Evolutionary conservation across 2,797 vertebrate species (phyloP).

Genomic region (Gobionotothen gibberifrons): DNA sequence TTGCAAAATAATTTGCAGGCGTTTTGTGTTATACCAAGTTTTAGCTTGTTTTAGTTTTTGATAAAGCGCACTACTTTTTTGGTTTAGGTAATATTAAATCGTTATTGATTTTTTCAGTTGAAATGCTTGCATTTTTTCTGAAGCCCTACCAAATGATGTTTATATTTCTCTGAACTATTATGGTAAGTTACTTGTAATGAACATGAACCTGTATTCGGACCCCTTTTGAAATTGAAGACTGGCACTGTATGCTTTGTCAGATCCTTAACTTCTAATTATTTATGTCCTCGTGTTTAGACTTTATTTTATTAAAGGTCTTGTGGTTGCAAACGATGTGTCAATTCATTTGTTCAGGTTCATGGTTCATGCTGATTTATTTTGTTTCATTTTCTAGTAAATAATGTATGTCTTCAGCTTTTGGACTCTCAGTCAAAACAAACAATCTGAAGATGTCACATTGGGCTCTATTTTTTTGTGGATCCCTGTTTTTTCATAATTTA

Average conservation of each 20-base stretch:
- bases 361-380: background rate
- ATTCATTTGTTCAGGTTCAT: too few relatives aligned
- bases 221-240: background rate
- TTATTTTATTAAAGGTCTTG: slow-evolving; percentile 16
- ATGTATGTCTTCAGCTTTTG: background rate
- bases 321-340: background rate
- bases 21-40: slow-evolving; percentile 2
- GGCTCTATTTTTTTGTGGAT: background rate
- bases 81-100: background rate
- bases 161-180: background rate
- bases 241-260: background rate
- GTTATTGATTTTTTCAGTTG: background rate
- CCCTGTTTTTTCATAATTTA: background rate
- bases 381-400: slow-evolving; percentile 2
- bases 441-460: background rate
- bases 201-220: background rate
- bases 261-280: background rate
- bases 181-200: background rate
- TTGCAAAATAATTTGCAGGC: slow-evolving; percentile 35
- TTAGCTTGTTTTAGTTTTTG: slow-evolving; percentile 20
- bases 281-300: slow-evolving; percentile 14
- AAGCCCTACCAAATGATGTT: background rate
- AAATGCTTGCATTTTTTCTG: slow-evolving; percentile 9
- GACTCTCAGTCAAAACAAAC: background rate
- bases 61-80: background rate